A percentile compares a stretch with the other conserved stretches of the same genome.
These are phyloP conservation scores for Cephus cinctus DNA, from an alignment of 1,140 invertebrate genomes.

Conservation along the genomic window DNA sequence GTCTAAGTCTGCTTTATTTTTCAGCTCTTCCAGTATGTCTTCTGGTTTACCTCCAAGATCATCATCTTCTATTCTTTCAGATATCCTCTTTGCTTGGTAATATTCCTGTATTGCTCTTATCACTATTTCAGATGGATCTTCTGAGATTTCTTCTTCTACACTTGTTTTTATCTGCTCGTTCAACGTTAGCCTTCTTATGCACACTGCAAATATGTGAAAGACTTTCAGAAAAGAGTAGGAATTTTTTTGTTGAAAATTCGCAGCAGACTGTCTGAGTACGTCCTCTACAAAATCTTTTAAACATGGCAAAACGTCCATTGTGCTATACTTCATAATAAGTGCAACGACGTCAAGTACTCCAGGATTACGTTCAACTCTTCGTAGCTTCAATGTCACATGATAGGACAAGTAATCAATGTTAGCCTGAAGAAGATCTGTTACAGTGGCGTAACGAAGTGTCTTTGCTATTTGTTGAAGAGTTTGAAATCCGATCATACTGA, in stretches of 20 bases:
- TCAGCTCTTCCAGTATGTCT: slow-evolving; percentile 16
- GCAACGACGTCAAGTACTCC: slow-evolving; percentile 60
- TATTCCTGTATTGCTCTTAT: slow-evolving; percentile 13
- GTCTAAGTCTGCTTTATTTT: slow-evolving; percentile 3
- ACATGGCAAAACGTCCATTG: slow-evolving; percentile 60
- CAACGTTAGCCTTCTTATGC: slow-evolving; percentile 13
- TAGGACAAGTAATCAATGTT: slow-evolving; percentile 70
- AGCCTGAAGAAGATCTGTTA: slow-evolving; percentile 57
- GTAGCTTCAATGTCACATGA: slow-evolving; percentile 64
- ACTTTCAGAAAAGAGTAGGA: slow-evolving; percentile 61
- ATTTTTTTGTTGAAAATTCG: slow-evolving; percentile 58
- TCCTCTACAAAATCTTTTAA: slow-evolving; percentile 65
- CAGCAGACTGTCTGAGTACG: slow-evolving; percentile 62
- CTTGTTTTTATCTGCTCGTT: background rate
- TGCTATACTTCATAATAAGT: slow-evolving; percentile 66
- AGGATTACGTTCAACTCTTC: slow-evolving; percentile 55
- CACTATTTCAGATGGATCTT: slow-evolving; percentile 13
- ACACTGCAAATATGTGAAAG: slow-evolving; percentile 62
- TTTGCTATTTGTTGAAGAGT: slow-evolving; percentile 58
- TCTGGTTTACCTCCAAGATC: slow-evolving; percentile 12
- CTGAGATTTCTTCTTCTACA: slow-evolving; percentile 7
- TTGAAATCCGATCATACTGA: slow-evolving; percentile 58
- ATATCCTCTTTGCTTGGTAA: slow-evolving; percentile 14
- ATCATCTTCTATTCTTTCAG: slow-evolving; percentile 18
- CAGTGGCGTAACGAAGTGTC: slow-evolving; percentile 51